Evolutionary conservation across 2,113 vertebrate genomes (phyloP), one percentile per base, ranked within the genome.

Genomic region (Tricholaema leucomelas): DNA sequence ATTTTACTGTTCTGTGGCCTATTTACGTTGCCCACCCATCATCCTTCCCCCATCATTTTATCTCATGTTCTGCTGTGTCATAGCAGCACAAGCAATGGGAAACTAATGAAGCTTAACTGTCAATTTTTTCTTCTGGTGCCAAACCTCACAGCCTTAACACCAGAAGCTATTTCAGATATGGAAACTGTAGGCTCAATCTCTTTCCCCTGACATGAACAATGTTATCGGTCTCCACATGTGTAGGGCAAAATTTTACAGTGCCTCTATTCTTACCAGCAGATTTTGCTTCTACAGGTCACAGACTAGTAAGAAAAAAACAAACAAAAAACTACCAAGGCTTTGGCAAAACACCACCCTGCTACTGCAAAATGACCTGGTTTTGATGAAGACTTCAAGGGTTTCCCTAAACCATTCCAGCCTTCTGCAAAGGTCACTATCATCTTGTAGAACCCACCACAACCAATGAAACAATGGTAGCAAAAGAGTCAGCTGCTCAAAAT

Each of bases 401-500:
- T 35, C 12, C 40, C 25, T 20, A 31, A 13, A 35, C 8, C 4
- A 35, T 31, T 56, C 48, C 11, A n/a, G 48, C 2, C 28, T 52
- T 40, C 0, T 24, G 38, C 74, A 76, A 25, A 54, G 33, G 11
- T 60, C 55, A 58, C 12, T 4, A 44, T 3, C 33, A 65, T 4
- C 65, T 21, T 52, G 48, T 15, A 84, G 59, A 44, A 40, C 23
- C 23, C 17, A 67, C 60, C n/a, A 42, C 4, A 30, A 8, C 5
- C 70, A 69, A 1, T 2, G 36, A 7, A 60, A 77, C 9, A 31
- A 27, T 0, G 1, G 42, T 40, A 36, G 33, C 44, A 70, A 30
- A 60, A 75, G 44, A 7, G 36, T 33, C 56, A 82, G 36, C 42
- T 64, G 81, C 52, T 70, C 66, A 46, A 33, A 56, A 44, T 44